Conservation (phyloP, 2,797 vertebrate species). For the Pseudotriccus pelzelni region DNA sequence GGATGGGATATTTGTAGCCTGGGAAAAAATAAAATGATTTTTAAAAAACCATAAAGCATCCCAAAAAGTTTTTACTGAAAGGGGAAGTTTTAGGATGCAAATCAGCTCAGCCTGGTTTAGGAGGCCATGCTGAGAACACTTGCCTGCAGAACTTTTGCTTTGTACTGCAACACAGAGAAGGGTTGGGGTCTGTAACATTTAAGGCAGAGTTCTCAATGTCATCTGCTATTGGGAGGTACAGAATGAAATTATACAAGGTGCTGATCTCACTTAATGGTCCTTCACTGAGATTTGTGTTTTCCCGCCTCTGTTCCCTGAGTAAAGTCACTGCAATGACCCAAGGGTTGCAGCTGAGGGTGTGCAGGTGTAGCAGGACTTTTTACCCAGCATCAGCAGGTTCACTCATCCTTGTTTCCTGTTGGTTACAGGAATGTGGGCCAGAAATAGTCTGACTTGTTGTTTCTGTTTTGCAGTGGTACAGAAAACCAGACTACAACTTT, state of each 20-base stretch:
- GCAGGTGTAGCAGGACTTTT: background rate
- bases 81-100: background rate
- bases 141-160: background rate
- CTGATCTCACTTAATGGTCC: background rate
- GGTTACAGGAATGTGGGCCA: background rate
- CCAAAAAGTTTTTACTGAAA: background rate
- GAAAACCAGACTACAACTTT: conserved; percentile 79
- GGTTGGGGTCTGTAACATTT: background rate
- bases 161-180: background rate
- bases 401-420: background rate
- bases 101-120: background rate
- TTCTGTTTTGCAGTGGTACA: conserved; percentile 78
- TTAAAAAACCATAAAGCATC: background rate
- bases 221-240: background rate
- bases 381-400: background rate
- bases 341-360: background rate
- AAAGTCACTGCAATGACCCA: background rate
- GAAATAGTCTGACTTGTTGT: background rate
- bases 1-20: background rate
- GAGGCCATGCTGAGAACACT: background rate
- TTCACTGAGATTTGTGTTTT: background rate
- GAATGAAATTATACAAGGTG: background rate
- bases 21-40: background rate
- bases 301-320: background rate
- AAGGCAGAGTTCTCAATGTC: background rate